Evolutionary conservation across 1,140 invertebrate genomes (phyloP).

Genomic region (Cyclina sinensis): DNA sequence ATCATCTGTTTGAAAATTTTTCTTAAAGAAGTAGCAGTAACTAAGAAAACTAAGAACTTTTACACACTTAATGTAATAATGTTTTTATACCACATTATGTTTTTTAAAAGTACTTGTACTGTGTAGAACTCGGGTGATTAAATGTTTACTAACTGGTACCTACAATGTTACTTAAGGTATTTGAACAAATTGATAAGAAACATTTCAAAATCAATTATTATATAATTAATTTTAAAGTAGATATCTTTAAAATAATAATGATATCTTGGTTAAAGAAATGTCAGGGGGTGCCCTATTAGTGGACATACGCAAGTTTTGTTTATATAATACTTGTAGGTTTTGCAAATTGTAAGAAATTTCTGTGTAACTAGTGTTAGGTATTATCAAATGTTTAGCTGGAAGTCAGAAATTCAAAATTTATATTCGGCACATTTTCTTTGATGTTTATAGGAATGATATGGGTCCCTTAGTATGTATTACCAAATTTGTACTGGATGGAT

Average conservation of each 20-base stretch:
- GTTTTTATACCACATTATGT: too few relatives aligned
- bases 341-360: background rate
- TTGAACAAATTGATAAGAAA: background rate
- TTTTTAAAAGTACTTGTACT: too few relatives aligned
- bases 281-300: background rate
- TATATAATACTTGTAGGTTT: background rate
- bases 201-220: constrained; percentile 22
- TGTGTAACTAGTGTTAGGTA: background rate
- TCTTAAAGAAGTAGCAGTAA: too few relatives aligned
- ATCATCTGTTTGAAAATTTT: too few relatives aligned
- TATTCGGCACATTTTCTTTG: background rate
- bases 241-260: background rate
- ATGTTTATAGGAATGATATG: background rate
- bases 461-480: background rate
- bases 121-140: too few relatives aligned
- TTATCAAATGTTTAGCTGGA: background rate
- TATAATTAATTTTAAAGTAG: constrained; percentile 1
- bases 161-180: too few relatives aligned
- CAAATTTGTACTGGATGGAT: too few relatives aligned
- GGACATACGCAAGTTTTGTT: background rate
- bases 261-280: constrained; percentile 3
- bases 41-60: too few relatives aligned
- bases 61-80: too few relatives aligned
- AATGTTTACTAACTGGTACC: too few relatives aligned
- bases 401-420: constrained; percentile 16